phyloP scores from a whole-genome alignment of 2,888 invertebrate species.

The Orchesellides sinensis region DNA sequence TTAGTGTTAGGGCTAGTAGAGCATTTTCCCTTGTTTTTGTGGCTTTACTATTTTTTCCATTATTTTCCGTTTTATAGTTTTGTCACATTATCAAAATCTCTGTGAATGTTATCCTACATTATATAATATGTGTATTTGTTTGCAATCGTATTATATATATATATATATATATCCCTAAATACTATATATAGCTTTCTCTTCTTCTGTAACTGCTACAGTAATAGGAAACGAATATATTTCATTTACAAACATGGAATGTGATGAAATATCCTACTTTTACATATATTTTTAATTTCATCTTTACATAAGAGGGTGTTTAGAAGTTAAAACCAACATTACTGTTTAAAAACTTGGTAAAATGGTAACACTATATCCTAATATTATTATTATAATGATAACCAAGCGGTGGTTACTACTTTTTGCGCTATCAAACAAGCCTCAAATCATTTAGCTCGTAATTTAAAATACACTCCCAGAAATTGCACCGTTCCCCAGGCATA shows the following conservation, averaged over 20 bases:
- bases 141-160: conserved; percentile 6
- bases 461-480: too few species aligned
- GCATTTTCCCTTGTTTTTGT: conserved; percentile 53
- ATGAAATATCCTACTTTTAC: conserved; percentile 22
- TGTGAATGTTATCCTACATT: conserved; percentile 49
- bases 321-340: too few species aligned
- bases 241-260: conserved; percentile 62
- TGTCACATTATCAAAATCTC: conserved; percentile 66
- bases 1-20: conserved; percentile 51
- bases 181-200: conserved; percentile 15
- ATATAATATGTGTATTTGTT: conserved; percentile 6
- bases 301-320: not conserved
- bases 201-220: conserved; percentile 16
- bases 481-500: too few species aligned
- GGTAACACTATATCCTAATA: too few species aligned
- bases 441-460: too few species aligned
- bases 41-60: conserved; percentile 45
- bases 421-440: too few species aligned
- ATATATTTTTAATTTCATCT: conserved; percentile 1
- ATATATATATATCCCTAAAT: conserved; percentile 18
- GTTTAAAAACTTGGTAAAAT: too few species aligned
- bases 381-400: too few species aligned
- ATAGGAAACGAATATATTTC: conserved; percentile 59
- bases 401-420: too few species aligned
- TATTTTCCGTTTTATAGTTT: conserved; percentile 30